phyloP scores from a whole-genome alignment of 2,797 vertebrate genomes.

The Sciurus vulgaris region DNA sequence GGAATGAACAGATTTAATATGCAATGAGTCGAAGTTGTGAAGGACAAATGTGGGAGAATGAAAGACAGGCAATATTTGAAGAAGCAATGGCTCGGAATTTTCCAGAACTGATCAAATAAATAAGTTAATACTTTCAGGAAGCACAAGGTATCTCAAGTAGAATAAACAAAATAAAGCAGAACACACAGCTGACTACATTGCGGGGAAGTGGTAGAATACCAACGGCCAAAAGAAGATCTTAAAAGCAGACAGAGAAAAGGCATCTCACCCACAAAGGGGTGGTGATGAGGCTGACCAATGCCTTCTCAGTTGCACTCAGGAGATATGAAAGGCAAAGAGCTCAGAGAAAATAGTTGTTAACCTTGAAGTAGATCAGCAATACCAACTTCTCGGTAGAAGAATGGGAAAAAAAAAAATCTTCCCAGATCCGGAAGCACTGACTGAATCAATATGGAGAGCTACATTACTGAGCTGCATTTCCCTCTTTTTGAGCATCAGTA shows the following conservation, averaged over 20 bases:
- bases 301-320: not conserved
- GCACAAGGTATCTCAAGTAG: not conserved
- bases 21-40: not conserved
- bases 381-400: not conserved
- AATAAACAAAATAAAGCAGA: not conserved
- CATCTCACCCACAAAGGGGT: not conserved
- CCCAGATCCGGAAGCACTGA: not conserved
- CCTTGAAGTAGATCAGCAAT: not conserved
- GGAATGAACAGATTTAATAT: not conserved
- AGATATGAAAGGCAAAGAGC: not conserved
- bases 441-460: not conserved
- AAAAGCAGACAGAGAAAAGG: not conserved
- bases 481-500: not conserved
- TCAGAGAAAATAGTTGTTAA: not conserved
- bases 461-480: not conserved
- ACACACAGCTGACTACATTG: not conserved
- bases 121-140: constrained; percentile 12
- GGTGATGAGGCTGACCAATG: not conserved
- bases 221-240: not conserved
- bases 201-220: not conserved
- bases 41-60: not conserved
- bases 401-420: not conserved
- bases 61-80: not conserved
- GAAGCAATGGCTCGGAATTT: not conserved
- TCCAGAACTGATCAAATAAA: constrained; percentile 3